Evolutionary conservation across 2,113 vertebrate genomes (phyloP).

Genomic region (Sceloporus tristichus): DNA sequence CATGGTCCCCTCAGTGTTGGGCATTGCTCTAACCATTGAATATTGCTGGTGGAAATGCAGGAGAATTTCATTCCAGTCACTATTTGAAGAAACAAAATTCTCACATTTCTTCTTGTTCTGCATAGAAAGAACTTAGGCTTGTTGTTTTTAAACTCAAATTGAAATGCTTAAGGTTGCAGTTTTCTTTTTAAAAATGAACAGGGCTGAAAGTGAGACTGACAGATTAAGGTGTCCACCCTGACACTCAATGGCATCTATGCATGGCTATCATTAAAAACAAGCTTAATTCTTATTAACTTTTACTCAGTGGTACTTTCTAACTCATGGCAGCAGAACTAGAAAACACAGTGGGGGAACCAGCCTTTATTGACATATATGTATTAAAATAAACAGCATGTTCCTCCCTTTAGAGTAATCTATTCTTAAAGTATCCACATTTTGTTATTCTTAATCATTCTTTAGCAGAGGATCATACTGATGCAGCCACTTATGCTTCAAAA

Average conservation of each 20-base stretch:
- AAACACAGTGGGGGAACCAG: conserved; percentile 6
- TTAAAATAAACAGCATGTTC: conserved; percentile 25
- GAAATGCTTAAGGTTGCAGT: too few relatives aligned
- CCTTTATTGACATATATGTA: conserved; percentile 2
- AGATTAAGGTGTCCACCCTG: too few relatives aligned
- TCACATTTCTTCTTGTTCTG: too few relatives aligned
- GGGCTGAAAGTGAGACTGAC: too few relatives aligned
- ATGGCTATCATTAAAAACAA: background rate
- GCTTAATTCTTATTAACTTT: background rate
- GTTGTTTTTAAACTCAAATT: too few relatives aligned
- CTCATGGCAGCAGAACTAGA: accelerated
- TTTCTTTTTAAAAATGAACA: too few relatives aligned
- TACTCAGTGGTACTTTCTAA: conserved; percentile 16
- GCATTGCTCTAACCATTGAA: too few relatives aligned
- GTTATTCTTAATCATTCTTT: conserved; percentile 47
- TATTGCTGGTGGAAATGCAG: too few relatives aligned
- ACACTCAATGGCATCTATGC: background rate
- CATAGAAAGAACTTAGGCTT: too few relatives aligned
- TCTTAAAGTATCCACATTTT: conserved; percentile 23
- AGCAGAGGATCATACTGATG: conserved; percentile 23
- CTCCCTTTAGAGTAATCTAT: conserved; percentile 15
- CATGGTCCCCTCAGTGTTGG: too few relatives aligned
- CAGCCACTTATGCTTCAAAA: conserved; percentile 42
- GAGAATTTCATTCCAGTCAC: too few relatives aligned
- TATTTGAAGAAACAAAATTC: too few relatives aligned